Conservation (phyloP, 35 echinoderm and acorn worm species). For the Eucidaris tribuloides region DNA sequence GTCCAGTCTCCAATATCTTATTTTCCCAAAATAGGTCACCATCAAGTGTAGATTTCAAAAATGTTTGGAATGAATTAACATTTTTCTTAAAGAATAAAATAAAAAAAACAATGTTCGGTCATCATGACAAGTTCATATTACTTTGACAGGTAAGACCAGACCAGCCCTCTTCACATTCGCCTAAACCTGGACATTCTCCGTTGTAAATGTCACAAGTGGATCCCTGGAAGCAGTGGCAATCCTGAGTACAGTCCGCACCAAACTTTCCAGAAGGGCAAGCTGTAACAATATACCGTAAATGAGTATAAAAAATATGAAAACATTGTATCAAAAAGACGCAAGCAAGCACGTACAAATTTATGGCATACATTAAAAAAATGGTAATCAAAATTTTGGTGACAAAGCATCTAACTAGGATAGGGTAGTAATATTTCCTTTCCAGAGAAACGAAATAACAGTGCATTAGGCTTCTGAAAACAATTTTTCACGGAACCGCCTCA, state of each 20-base stretch:
- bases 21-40: too few relatives aligned
- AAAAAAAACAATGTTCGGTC: too few relatives aligned
- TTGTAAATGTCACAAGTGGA: conserved; percentile 7
- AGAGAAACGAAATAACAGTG: too few relatives aligned
- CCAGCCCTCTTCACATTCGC: not conserved
- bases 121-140: not conserved
- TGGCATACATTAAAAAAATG: not conserved
- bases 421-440: too few relatives aligned
- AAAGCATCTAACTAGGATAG: not conserved
- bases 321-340: not conserved
- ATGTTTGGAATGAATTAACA: too few relatives aligned
- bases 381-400: not conserved
- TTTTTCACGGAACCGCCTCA: too few relatives aligned
- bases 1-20: too few relatives aligned
- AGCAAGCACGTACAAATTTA: too few relatives aligned
- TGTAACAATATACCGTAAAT: not conserved
- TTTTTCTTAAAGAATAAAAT: too few relatives aligned
- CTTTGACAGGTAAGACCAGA: conserved; percentile 15
- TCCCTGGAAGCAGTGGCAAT: not conserved
- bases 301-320: not conserved
- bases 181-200: not conserved
- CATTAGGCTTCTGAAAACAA: too few relatives aligned
- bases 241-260: conserved; percentile 16
- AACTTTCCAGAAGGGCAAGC: not conserved
- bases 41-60: too few relatives aligned